Percentiles rank a stretch among this genome's conserved stretches.
Evolutionary conservation across 2,113 vertebrate species (phyloP).

Genomic region (Prolemur simus): DNA sequence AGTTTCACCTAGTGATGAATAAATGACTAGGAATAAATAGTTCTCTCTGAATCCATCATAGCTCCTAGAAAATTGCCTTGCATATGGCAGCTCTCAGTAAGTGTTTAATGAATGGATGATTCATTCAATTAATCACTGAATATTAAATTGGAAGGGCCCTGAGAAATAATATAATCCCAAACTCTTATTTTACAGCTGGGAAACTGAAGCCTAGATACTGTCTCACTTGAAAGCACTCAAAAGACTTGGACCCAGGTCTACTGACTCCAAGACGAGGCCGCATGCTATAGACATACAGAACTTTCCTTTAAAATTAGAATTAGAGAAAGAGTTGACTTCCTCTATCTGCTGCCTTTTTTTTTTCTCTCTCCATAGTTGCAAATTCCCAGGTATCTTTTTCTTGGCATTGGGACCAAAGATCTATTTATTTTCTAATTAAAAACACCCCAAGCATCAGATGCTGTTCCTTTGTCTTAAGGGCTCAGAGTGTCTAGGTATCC

Average conservation of each 20-base stretch:
- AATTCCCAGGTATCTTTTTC: background rate
- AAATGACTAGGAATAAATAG: constrained; percentile 45
- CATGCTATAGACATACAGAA: rapidly evolving
- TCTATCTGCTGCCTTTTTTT: background rate
- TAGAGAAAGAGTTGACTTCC: background rate
- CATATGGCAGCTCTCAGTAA: constrained; percentile 38
- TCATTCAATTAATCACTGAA: constrained; percentile 52
- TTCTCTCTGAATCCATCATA: constrained; percentile 27
- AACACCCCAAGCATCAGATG: background rate
- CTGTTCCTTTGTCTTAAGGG: background rate
- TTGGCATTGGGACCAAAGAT: background rate
- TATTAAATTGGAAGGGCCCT: background rate
- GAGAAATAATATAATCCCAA: background rate
- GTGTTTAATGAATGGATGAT: constrained; percentile 34
- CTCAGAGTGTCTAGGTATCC: background rate
- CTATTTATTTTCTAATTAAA: background rate
- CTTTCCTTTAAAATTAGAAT: background rate
- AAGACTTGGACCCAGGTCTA: background rate
- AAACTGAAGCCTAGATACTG: background rate
- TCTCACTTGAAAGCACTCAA: background rate
- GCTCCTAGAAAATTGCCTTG: constrained; percentile 16
- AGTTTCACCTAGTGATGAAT: background rate
- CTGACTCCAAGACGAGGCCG: background rate
- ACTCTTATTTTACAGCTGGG: background rate
- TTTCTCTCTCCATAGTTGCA: background rate